These are phyloP conservation scores for Drosophila lacicola DNA, from an alignment of 2,888 invertebrate genomes.

Conservation along the genomic window DNA sequence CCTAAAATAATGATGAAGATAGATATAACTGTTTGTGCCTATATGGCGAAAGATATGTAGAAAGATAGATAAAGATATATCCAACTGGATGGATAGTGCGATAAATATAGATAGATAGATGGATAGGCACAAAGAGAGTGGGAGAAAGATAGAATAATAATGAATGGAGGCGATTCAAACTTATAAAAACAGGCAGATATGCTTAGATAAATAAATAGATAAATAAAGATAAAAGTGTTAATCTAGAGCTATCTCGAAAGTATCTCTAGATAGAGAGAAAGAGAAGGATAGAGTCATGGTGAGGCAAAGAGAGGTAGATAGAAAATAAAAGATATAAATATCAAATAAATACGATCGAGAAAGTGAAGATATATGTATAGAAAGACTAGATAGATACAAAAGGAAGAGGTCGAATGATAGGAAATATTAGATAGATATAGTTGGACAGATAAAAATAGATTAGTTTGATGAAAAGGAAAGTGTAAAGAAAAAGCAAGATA, in stretches of 20 bases:
- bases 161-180: too few species aligned
- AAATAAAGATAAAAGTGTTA: not conserved
- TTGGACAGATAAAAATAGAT: not conserved
- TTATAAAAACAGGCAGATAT: not conserved
- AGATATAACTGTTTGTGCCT: too few species aligned
- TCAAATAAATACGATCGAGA: too few species aligned
- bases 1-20: too few species aligned
- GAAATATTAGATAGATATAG: not conserved
- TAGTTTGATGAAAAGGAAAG: not conserved
- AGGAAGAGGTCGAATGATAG: not conserved
- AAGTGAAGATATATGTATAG: not conserved
- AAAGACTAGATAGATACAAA: not conserved
- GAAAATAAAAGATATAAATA: not conserved
- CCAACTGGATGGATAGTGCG: not conserved
- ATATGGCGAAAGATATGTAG: not conserved
- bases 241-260: not conserved
- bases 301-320: not conserved
- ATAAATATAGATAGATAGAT: not conserved
- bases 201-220: not conserved
- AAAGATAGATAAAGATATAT: not conserved
- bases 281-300: not conserved
- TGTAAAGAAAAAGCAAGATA: not conserved
- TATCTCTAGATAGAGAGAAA: not conserved
- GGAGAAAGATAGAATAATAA: not conserved
- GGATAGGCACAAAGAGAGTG: not conserved